Conservation (phyloP, 2,888 invertebrate species). For the Eremobia ochroleuca region DNA sequence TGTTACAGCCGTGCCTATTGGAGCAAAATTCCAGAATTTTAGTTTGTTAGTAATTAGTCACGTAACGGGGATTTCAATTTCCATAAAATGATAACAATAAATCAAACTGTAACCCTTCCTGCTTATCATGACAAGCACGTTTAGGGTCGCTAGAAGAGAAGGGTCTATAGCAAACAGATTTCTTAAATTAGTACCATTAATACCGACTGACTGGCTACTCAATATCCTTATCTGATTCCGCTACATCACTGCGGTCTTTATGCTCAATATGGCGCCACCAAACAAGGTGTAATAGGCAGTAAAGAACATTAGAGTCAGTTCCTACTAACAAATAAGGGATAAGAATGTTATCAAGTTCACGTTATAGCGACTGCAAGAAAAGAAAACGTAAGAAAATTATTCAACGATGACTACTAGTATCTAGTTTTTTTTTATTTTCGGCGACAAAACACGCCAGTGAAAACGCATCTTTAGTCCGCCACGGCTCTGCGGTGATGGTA, state of each 20-base stretch:
- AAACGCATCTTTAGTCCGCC: neutral
- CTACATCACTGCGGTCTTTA: conserved; percentile 18
- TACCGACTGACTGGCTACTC: neutral
- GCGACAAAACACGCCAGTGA: neutral
- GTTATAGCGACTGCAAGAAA: conserved; percentile 12
- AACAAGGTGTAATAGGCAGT: conserved; percentile 32
- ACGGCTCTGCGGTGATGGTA: conserved; percentile 1
- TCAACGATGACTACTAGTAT: neutral
- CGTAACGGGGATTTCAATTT: conserved; percentile 31
- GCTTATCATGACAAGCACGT: conserved; percentile 30
- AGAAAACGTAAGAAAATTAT: conserved; percentile 20
- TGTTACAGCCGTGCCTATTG: neutral
- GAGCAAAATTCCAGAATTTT: conserved; percentile 1
- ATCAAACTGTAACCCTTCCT: conserved; percentile 34
- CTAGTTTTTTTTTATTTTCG: conserved; percentile 8
- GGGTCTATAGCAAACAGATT: conserved; percentile 9
- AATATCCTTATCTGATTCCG: conserved; percentile 31
- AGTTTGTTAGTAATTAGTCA: conserved; percentile 28
- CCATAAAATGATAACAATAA: conserved; percentile 32
- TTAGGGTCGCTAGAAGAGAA: neutral
- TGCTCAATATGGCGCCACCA: conserved; percentile 17
- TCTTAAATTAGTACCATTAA: conserved; percentile 11
- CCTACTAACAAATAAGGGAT: conserved; percentile 33
- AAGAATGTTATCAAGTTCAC: conserved; percentile 30
- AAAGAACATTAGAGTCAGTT: conserved; percentile 30